Evolutionary conservation across 2,113 vertebrate species (phyloP).

Genomic region (Corvus moneduloides): DNA sequence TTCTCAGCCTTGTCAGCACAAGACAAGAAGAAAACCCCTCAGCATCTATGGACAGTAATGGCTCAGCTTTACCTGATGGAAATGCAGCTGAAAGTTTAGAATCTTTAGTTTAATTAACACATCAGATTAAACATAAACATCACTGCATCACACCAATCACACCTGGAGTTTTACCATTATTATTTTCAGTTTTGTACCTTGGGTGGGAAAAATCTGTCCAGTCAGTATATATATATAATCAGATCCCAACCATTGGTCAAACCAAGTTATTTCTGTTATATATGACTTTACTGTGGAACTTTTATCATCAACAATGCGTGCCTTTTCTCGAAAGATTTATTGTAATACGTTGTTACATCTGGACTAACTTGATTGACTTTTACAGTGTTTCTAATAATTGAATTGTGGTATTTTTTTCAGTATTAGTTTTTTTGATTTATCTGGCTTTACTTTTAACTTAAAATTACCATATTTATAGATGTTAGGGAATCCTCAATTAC

Average conservation of each 20-base stretch:
- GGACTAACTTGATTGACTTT: constrained; percentile 80
- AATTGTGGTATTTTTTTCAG: constrained; percentile 70
- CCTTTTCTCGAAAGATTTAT: constrained; percentile 83
- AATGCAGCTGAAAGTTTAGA: constrained; percentile 88
- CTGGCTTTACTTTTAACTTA: constrained; percentile 76
- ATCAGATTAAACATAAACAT: neutral
- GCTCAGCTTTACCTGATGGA: constrained; percentile 77
- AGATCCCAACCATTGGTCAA: constrained; percentile 19
- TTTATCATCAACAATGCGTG: constrained; percentile 84
- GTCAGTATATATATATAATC: constrained; percentile 35
- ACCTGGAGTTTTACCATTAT: constrained; percentile 24
- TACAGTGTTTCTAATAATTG: constrained; percentile 76
- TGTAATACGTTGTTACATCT: constrained; percentile 77
- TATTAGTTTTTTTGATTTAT: constrained; percentile 69
- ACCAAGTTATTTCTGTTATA: constrained; percentile 42
- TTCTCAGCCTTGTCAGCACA: constrained; percentile 90
- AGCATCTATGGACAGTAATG: constrained; percentile 85
- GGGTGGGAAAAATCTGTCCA: neutral
- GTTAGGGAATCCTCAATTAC: constrained; percentile 51
- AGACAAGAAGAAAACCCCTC: constrained; percentile 86
- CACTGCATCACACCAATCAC: neutral
- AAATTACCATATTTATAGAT: constrained; percentile 82
- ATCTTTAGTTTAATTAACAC: constrained; percentile 84
- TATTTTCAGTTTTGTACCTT: constrained; percentile 46
- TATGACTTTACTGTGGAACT: constrained; percentile 68